Conservation (phyloP, 2,888 invertebrate species). For the Enchytraeus crypticus region DNA sequence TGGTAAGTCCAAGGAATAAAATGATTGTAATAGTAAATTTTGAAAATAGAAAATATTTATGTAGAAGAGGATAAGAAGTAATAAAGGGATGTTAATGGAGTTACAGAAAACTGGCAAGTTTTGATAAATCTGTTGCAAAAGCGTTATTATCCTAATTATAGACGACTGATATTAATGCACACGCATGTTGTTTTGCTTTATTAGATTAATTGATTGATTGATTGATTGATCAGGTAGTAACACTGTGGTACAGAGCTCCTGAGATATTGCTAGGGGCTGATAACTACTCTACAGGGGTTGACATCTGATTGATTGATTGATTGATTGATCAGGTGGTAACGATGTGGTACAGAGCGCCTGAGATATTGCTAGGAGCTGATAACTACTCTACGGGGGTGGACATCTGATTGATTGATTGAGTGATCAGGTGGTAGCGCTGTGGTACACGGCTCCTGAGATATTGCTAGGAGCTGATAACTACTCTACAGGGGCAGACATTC, state of each 20-base stretch:
- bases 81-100: too few relatives aligned
- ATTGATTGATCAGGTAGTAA: slow-evolving; percentile 5
- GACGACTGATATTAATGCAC: not conserved
- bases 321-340: slow-evolving; percentile 92
- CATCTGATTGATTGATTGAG: slow-evolving; percentile 94
- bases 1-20: too few relatives aligned
- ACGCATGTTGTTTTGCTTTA: not conserved
- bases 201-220: too few relatives aligned
- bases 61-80: too few relatives aligned
- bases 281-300: too few relatives aligned
- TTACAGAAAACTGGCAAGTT: too few relatives aligned
- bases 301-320: too few relatives aligned
- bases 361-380: slow-evolving; percentile 46
- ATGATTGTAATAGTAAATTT: too few relatives aligned
- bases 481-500: slow-evolving; percentile 66
- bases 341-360: slow-evolving; percentile 73
- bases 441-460: slow-evolving; percentile 66
- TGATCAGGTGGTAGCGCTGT: slow-evolving; percentile 75
- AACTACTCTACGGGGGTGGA: slow-evolving; percentile 58
- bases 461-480: slow-evolving; percentile 46
- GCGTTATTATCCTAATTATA: not conserved
- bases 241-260: slow-evolving; percentile 8
- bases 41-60: too few relatives aligned
- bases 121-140: not conserved
- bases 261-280: too few relatives aligned